Conservation (phyloP, 2,113 vertebrate species). For the Lepus europaeus region DNA sequence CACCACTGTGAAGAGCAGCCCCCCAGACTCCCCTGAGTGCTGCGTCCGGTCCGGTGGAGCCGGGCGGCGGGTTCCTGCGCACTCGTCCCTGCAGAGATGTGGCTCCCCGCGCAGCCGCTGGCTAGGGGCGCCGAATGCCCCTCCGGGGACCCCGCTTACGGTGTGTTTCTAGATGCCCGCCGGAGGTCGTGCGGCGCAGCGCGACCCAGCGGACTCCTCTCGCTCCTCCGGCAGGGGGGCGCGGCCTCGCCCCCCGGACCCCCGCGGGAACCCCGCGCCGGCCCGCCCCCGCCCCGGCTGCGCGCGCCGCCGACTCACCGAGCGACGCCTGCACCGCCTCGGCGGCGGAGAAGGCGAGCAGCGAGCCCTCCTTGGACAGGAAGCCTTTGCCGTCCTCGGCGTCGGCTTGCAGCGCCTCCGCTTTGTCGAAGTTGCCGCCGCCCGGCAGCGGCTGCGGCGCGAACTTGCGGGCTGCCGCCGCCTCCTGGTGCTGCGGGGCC, state of each 20-base stretch:
- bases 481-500: conserved; percentile 93
- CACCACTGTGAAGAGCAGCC: neutral
- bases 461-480: conserved; percentile 93
- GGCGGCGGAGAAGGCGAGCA: conserved; percentile 91
- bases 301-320: conserved; percentile 88
- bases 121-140: neutral
- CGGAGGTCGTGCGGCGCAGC: neutral
- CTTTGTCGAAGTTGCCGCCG: conserved; percentile 91
- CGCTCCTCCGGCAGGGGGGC: neutral
- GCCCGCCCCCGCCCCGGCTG: conserved; percentile 44
- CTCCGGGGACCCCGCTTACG: neutral
- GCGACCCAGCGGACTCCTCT: neutral
- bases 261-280: neutral
- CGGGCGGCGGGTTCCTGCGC: neutral
- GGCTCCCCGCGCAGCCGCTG: neutral
- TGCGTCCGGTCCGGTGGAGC: neutral
- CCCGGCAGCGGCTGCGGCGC: conserved; percentile 90
- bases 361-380: conserved; percentile 90
- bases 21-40: neutral
- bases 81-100: neutral
- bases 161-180: neutral
- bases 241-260: neutral
- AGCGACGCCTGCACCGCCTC: conserved; percentile 91
- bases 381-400: conserved; percentile 94
- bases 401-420: conserved; percentile 90